phyloP scores from a whole-genome alignment of 2,888 invertebrate species.

The Helobdella robusta region DNA sequence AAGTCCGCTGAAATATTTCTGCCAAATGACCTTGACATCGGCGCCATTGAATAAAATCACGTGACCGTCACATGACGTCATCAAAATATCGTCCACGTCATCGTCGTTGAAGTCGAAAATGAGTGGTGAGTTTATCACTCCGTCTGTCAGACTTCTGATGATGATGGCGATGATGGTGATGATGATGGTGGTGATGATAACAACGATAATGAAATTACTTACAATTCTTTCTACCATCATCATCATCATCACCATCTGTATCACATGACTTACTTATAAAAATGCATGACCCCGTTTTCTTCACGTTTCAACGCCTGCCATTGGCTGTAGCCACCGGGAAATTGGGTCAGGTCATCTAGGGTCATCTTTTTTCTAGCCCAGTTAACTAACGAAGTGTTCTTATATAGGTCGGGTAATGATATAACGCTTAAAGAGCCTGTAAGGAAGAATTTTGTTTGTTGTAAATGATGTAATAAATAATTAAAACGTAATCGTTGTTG shows the following conservation, averaged over 20 bases:
- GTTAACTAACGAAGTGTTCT: no score
- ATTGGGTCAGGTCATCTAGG: no score
- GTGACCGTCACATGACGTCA: conserved; percentile 43
- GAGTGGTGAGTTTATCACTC: conserved; percentile 38
- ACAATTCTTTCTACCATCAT: background rate
- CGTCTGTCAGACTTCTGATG: background rate
- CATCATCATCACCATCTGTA: background rate
- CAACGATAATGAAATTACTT: background rate
- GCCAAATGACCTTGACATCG: conserved; percentile 41
- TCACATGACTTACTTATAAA: background rate
- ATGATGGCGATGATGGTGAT: background rate
- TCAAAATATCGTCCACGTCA: conserved; percentile 42
- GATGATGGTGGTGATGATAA: no score
- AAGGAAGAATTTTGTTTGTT: no score
- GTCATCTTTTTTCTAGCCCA: no score
- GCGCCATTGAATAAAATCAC: conserved; percentile 41
- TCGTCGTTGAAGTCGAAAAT: conserved; percentile 43
- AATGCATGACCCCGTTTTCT: background rate
- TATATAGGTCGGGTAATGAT: no score
- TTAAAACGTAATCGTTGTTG: no score
- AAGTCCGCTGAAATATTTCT: conserved; percentile 37
- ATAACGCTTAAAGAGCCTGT: no score
- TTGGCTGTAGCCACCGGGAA: no score
- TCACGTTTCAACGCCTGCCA: background rate
- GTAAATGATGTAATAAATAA: no score